Evolutionary conservation across 2,113 vertebrate genomes (phyloP).

Genomic region (Hiodon alosoides): DNA sequence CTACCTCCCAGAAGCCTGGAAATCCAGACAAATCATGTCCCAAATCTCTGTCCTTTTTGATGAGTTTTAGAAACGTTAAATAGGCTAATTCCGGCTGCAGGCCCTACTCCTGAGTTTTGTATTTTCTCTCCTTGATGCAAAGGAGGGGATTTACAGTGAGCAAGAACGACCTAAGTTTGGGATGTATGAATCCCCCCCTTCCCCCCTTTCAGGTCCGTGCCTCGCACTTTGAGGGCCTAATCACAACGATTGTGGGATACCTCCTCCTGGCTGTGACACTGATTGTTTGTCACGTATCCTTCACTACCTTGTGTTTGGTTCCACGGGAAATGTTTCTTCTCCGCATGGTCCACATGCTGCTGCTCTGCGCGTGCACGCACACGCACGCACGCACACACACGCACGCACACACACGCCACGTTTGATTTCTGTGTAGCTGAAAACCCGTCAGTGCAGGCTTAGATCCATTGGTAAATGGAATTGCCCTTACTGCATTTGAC

Average conservation of each 20-base stretch:
- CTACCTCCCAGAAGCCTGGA: neutral
- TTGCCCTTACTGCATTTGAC: neutral
- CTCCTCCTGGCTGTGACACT: slow-evolving; percentile 85
- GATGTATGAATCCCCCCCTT: neutral
- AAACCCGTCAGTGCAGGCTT: neutral
- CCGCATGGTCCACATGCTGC: neutral
- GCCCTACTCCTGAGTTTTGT: no score
- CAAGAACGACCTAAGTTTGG: neutral
- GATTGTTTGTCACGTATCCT: slow-evolving; percentile 96
- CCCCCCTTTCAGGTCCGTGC: slow-evolving; percentile 74
- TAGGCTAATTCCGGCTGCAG: no score
- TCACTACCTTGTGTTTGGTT: slow-evolving; percentile 12
- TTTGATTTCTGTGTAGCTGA: neutral
- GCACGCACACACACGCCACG: neutral
- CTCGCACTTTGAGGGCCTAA: slow-evolving; percentile 90
- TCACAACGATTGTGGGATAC: slow-evolving; percentile 92
- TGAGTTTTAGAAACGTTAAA: no score
- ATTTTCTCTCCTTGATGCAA: no score
- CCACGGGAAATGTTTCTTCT: neutral
- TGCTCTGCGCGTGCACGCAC: neutral
- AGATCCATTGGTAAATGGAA: neutral
- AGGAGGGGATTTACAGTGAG: neutral
- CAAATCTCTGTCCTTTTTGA: no score
- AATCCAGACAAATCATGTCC: neutral
- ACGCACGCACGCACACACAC: neutral